These are phyloP conservation scores for Bacillus rossius DNA, from an alignment of 1,140 invertebrate species.

Conservation along the genomic window DNA sequence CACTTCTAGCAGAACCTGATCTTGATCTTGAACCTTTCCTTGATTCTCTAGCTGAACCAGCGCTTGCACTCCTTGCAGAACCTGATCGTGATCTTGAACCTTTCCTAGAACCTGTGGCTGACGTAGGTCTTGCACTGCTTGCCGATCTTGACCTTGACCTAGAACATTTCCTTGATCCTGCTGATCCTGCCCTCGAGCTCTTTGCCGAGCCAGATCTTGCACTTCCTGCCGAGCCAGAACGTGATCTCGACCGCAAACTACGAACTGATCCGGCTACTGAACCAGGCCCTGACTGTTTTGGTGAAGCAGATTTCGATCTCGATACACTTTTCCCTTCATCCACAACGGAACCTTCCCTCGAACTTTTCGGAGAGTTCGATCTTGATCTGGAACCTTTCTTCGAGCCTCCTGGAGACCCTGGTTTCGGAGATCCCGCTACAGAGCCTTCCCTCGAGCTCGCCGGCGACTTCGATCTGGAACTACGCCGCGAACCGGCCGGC, in stretches of 20 bases:
- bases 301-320: no score
- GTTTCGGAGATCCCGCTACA: conserved; percentile 3
- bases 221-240: conserved; percentile 30
- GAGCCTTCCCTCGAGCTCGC: not conserved
- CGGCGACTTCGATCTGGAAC: not conserved
- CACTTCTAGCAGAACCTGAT: not conserved
- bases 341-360: conserved; percentile 30
- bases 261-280: conserved; percentile 17
- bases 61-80: conserved; percentile 28
- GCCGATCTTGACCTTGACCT: conserved; percentile 30
- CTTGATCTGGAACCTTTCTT: conserved; percentile 24
- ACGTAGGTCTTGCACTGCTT: conserved; percentile 36
- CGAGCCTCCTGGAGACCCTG: not conserved
- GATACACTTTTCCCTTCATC: no score
- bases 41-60: not conserved
- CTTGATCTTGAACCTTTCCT: not conserved
- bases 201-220: no score
- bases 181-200: conserved; percentile 22
- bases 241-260: conserved; percentile 31
- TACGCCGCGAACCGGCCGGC: not conserved
- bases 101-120: conserved; percentile 20
- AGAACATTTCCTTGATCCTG: conserved; percentile 18
- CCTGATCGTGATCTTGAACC: conserved; percentile 35
- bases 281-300: conserved; percentile 12
- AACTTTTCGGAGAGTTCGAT: conserved; percentile 35